Evolutionary conservation across 2,113 vertebrate species (phyloP).

Genomic region (Tachuris rubrigastra): DNA sequence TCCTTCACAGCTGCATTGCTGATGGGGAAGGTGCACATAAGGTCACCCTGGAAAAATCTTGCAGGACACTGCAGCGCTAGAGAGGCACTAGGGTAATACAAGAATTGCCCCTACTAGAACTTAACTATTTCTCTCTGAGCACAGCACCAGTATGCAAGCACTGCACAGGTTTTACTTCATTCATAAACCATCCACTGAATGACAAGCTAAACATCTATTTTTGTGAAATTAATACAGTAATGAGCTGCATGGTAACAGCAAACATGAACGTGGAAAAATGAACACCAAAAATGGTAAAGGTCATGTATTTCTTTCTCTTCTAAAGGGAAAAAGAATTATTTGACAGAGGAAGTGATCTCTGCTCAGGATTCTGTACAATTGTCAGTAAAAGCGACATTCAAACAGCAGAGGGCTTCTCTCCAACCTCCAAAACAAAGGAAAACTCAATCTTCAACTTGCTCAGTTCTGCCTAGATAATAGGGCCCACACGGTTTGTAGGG

Average conservation of each 20-base stretch:
- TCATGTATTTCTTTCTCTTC: not conserved
- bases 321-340: not conserved
- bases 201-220: not conserved
- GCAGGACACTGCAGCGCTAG: not conserved
- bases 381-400: not conserved
- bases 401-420: not conserved
- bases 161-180: not conserved
- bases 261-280: not conserved
- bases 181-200: not conserved
- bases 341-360: not conserved
- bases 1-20: conserved; percentile 22
- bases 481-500: not conserved
- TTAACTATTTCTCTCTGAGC: not conserved
- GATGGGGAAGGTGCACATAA: conserved; percentile 53
- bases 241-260: not conserved
- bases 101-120: not conserved
- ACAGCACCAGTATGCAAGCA: not conserved
- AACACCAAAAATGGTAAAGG: not conserved
- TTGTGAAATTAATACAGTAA: not conserved
- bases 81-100: not conserved
- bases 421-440: not conserved
- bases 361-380: not conserved
- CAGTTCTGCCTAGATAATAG: not conserved
- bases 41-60: conserved; percentile 31
- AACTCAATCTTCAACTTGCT: not conserved